Evolutionary conservation across 2,888 invertebrate species (phyloP).

Genomic region (Eupeodes latifasciatus): DNA sequence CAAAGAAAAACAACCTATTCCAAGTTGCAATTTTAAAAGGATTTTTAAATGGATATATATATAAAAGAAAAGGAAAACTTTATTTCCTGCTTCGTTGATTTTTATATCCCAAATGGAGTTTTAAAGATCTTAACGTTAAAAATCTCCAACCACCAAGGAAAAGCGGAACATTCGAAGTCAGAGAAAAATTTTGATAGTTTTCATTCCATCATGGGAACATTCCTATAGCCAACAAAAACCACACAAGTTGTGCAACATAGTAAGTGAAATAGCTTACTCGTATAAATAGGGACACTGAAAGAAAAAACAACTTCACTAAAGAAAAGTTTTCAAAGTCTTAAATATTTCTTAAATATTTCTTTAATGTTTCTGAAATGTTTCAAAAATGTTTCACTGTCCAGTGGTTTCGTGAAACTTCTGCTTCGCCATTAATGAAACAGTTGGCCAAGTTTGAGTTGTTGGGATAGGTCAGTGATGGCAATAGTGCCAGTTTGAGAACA

Average conservation of each 20-base stretch:
- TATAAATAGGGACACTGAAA: neutral
- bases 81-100: constrained; percentile 29
- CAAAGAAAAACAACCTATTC: neutral
- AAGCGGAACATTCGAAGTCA: neutral
- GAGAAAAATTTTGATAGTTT: constrained; percentile 17
- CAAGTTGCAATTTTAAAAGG: constrained; percentile 2
- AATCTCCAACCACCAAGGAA: neutral
- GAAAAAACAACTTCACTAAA: neutral
- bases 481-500: too few species aligned
- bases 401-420: too few species aligned
- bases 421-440: too few species aligned
- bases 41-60: neutral
- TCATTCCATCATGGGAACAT: neutral
- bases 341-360: too few species aligned
- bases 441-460: too few species aligned
- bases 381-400: too few species aligned
- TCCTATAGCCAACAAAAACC: neutral
- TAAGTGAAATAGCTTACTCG: neutral
- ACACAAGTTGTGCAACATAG: constrained; percentile 1
- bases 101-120: constrained; percentile 2
- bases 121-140: neutral
- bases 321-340: too few species aligned
- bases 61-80: constrained; percentile 9
- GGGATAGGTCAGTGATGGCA: too few species aligned
- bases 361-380: too few species aligned